Percentiles rank a stretch among this genome's conserved stretches.
Evolutionary conservation across 2,113 vertebrate species (phyloP).

Genomic region (Microcebus lehilahytsara): DNA sequence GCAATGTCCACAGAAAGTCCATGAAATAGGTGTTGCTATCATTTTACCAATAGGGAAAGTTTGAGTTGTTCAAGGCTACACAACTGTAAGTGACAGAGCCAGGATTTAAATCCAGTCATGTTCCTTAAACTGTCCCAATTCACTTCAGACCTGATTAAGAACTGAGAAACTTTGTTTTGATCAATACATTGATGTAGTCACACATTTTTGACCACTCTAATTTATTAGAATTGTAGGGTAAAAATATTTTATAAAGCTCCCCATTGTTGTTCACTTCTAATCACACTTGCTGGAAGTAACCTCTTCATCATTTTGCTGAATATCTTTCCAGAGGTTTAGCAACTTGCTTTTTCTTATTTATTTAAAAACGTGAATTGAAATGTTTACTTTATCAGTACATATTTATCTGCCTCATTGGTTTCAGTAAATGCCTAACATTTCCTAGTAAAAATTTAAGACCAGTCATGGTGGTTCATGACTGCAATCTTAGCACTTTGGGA

Average conservation of each 20-base stretch:
- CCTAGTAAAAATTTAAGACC: neutral
- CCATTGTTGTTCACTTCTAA: neutral
- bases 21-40: neutral
- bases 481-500: no score
- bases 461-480: no score
- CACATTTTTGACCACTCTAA: neutral
- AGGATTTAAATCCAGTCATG: neutral
- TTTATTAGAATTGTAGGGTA: neutral
- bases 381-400: neutral
- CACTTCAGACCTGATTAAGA: neutral
- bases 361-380: neutral
- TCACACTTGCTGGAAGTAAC: neutral
- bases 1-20: neutral
- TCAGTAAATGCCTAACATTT: neutral
- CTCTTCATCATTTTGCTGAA: neutral
- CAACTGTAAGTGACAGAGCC: neutral
- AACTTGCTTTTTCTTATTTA: neutral
- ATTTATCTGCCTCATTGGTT: neutral
- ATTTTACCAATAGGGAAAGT: neutral
- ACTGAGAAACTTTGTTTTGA: neutral
- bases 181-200: neutral
- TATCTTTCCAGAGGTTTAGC: neutral
- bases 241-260: neutral
- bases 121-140: neutral
- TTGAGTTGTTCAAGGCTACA: neutral